Evolutionary conservation across 2,113 vertebrate species (phyloP).

Genomic region (Percopsis transmontana): DNA sequence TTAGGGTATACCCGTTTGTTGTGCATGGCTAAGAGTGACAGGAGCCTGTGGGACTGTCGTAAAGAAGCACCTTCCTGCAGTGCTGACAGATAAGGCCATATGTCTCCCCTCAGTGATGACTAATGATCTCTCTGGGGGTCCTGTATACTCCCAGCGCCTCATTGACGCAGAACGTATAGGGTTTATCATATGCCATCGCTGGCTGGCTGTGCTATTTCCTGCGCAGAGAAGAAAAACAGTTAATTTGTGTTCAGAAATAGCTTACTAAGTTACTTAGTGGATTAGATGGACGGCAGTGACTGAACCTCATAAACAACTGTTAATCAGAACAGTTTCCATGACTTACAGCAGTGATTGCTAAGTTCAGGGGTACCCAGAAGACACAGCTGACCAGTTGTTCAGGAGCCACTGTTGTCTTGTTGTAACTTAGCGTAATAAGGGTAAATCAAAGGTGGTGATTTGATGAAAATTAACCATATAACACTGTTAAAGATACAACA

Average conservation of each 20-base stretch:
- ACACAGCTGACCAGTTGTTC: too few relatives aligned
- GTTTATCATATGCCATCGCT: not conserved
- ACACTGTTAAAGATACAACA: too few relatives aligned
- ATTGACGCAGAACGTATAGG: constrained; percentile 14
- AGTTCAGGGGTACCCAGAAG: too few relatives aligned
- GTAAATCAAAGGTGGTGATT: too few relatives aligned
- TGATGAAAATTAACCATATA: too few relatives aligned
- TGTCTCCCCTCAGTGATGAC: constrained; percentile 33
- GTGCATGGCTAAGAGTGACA: constrained; percentile 33
- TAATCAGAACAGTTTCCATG: not conserved
- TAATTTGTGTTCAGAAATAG: not conserved
- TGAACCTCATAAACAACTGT: not conserved
- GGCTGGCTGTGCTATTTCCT: not conserved
- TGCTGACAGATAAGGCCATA: constrained; percentile 49
- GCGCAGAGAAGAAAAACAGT: constrained; percentile 6
- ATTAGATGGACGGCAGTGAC: not conserved
- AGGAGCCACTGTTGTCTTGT: not conserved
- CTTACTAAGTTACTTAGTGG: not conserved
- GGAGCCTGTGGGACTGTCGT: constrained; percentile 23
- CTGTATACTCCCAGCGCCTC: not conserved
- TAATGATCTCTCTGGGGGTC: constrained; percentile 33
- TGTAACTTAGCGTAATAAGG: not conserved
- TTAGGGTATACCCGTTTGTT: constrained; percentile 25
- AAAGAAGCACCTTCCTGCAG: constrained; percentile 21
- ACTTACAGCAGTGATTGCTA: not conserved